Conservation (phyloP, 2,113 vertebrate species). For the Lasiurus borealis region DNA sequence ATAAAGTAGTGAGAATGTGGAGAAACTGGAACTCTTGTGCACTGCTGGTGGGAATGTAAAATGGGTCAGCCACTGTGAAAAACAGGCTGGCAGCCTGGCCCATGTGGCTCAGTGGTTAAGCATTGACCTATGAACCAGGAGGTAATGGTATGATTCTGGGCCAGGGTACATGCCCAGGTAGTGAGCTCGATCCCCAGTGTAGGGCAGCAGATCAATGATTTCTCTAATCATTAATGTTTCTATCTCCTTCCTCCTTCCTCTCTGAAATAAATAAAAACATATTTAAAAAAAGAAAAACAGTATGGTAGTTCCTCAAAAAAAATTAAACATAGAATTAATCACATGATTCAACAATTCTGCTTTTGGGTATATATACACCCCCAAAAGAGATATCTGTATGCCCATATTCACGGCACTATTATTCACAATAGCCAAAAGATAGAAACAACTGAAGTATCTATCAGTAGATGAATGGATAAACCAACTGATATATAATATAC, state of each 20-base stretch:
- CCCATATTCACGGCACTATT: neutral
- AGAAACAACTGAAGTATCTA: neutral
- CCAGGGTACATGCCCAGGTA: too few relatives aligned
- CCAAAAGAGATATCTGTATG: neutral
- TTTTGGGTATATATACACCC: neutral
- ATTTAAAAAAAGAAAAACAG: neutral
- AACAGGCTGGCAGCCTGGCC: neutral
- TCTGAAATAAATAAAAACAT: too few relatives aligned
- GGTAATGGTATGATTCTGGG: too few relatives aligned
- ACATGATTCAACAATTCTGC: neutral
- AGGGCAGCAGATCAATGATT: too few relatives aligned
- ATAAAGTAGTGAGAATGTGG: neutral
- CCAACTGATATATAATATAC: neutral
- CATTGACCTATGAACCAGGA: too few relatives aligned
- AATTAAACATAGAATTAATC: constrained; percentile 19
- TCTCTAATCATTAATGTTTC: too few relatives aligned
- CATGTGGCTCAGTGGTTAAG: too few relatives aligned
- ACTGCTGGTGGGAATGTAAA: neutral
- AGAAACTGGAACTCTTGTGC: neutral
- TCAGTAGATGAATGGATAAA: neutral
- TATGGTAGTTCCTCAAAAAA: neutral
- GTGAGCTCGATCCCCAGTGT: too few relatives aligned
- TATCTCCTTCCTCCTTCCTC: too few relatives aligned
- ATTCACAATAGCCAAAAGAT: constrained; percentile 3
- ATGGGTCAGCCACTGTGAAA: neutral